A percentile compares a stretch with the other conserved stretches of the same genome.
These are phyloP conservation scores for Ciconia nigra DNA, from an alignment of 2,797 vertebrate genomes.

Conservation along the genomic window DNA sequence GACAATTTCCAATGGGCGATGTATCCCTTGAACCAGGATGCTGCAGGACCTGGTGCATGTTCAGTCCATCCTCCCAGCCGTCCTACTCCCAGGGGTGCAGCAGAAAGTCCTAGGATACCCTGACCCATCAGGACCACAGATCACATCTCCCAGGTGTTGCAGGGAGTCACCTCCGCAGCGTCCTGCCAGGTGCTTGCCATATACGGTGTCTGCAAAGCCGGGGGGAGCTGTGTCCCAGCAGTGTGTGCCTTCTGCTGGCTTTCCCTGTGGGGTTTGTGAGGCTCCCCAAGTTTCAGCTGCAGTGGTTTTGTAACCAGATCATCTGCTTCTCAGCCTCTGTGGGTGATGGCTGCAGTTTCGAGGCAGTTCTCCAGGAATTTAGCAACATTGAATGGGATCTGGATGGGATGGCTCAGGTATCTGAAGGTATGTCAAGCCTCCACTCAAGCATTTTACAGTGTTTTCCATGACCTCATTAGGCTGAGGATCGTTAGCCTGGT, in stretches of 20 bases:
- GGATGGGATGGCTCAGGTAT: conserved; percentile 24
- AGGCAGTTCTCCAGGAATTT: conserved; percentile 19
- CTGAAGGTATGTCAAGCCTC: conserved; percentile 23
- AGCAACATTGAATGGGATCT: not conserved
- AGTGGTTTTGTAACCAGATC: not conserved
- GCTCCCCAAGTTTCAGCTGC: not conserved
- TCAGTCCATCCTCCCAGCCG: rapidly evolving
- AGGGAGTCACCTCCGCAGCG: rapidly evolving
- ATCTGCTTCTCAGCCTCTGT: not conserved
- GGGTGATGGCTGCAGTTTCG: not conserved
- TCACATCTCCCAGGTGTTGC: not conserved
- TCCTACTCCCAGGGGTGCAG: not conserved
- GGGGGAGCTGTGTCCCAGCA: not conserved
- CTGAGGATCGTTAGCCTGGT: not conserved
- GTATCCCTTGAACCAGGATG: not conserved
- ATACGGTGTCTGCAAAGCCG: not conserved
- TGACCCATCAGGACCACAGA: not conserved
- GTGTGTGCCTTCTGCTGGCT: rapidly evolving
- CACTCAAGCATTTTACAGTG: not conserved
- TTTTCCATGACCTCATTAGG: conserved; percentile 46
- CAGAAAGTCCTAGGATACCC: not conserved
- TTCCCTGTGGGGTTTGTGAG: rapidly evolving
- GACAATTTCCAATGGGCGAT: not conserved
- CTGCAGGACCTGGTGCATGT: not conserved
- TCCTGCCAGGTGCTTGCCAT: not conserved